A percentile compares a stretch with the other conserved stretches of the same genome.
Evolutionary conservation across 2,888 invertebrate species (phyloP).

Genomic region (Arge pagana): DNA sequence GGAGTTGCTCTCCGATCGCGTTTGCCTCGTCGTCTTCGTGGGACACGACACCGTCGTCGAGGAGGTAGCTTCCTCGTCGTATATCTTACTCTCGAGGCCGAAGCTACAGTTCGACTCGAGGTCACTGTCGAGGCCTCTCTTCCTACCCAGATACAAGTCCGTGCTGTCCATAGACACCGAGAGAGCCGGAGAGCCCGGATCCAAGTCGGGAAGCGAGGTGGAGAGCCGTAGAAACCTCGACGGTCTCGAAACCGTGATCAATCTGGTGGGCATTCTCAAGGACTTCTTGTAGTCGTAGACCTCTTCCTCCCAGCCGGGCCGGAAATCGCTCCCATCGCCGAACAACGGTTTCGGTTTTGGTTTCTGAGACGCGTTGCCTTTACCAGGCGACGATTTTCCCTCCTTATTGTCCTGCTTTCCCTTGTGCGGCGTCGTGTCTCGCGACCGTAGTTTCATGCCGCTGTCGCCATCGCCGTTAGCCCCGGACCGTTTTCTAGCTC

Average conservation of each 20-base stretch:
- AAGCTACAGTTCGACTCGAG: conserved; percentile 71
- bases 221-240: conserved; percentile 72
- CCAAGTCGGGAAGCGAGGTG: conserved; percentile 78
- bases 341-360: conserved; percentile 64
- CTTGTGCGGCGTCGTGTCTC: conserved; percentile 49
- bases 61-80: conserved; percentile 70
- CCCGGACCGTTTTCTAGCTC: conserved; percentile 48
- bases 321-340: conserved; percentile 73
- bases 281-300: conserved; percentile 82
- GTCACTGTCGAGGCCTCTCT: conserved; percentile 65
- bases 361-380: conserved; percentile 37
- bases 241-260: conserved; percentile 79
- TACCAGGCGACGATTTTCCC: conserved; percentile 51
- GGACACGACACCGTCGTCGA: conserved; percentile 70
- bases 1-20: conserved; percentile 61
- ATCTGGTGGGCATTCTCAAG: conserved; percentile 77
- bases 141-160: conserved; percentile 47
- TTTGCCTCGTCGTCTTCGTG: conserved; percentile 50
- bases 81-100: conserved; percentile 62
- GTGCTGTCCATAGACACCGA: conserved; percentile 67
- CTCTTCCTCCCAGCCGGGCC: conserved; percentile 84
- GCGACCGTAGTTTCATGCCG: conserved; percentile 51
- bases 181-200: conserved; percentile 73
- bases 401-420: conserved; percentile 38
- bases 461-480: conserved; percentile 41